These are phyloP conservation scores for Tethya wilhelma DNA, from an alignment of 37 sponge, comb jelly and placozoan genomes.

Conservation along the genomic window DNA sequence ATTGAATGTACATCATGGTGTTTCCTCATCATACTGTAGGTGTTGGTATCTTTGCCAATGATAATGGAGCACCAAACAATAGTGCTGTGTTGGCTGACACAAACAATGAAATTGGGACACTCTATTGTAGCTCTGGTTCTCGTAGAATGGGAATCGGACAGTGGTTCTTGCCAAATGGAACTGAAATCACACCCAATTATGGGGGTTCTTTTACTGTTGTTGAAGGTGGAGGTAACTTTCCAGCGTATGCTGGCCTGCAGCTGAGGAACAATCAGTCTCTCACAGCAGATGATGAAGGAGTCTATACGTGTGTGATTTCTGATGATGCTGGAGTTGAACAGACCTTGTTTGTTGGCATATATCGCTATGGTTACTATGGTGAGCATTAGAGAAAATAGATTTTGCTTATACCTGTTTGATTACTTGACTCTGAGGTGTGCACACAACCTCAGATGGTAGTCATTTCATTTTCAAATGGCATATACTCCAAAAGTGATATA, in stretches of 20 bases:
- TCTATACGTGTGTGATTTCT: constrained; percentile 38
- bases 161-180: constrained; percentile 23
- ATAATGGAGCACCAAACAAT: constrained; percentile 9
- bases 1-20: neutral
- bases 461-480: neutral
- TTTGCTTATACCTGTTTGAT: too few species aligned
- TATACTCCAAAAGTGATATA: neutral
- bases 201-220: constrained; percentile 14
- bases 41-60: constrained; percentile 26
- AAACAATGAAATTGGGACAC: constrained; percentile 25
- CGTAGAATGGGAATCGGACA: constrained; percentile 2
- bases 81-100: constrained; percentile 15
- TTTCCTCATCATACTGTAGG: neutral
- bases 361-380: constrained; percentile 21
- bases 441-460: too few species aligned
- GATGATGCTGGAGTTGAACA: constrained; percentile 24
- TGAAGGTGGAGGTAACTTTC: constrained; percentile 15
- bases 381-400: too few species aligned
- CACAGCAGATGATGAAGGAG: constrained; percentile 16
- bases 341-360: constrained; percentile 28
- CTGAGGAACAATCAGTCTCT: neutral
- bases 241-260: constrained; percentile 16
- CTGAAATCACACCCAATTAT: neutral
- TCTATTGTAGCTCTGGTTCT: constrained; percentile 29
- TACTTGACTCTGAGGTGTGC: too few species aligned